Evolutionary conservation across 2,888 invertebrate genomes (phyloP).

Genomic region (Rugalucina vietnamica): DNA sequence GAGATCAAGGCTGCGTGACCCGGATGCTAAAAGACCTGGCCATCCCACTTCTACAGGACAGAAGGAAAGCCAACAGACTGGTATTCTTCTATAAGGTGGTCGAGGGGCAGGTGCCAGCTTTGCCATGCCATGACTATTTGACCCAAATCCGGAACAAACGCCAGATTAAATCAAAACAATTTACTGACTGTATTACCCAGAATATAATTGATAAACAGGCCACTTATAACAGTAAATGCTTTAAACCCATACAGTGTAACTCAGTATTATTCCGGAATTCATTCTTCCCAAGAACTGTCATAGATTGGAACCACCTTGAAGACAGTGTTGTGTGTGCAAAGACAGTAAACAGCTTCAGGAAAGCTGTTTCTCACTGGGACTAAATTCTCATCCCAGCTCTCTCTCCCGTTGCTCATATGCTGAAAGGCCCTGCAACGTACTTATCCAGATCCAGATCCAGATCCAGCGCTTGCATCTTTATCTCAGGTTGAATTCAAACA

Average conservation of each 20-base stretch:
- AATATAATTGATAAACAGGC: neutral
- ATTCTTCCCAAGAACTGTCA: too few relatives aligned
- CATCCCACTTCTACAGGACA: neutral
- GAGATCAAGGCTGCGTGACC: conserved; percentile 26
- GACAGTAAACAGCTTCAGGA: too few relatives aligned
- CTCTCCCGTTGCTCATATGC: too few relatives aligned
- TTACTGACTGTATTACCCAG: neutral
- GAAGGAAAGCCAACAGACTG: conserved; percentile 14
- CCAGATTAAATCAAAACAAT: neutral
- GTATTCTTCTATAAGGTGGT: conserved; percentile 14
- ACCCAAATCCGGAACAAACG: neutral
- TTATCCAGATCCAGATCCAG: too few relatives aligned
- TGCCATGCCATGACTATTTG: conserved; percentile 9
- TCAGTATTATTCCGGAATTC: too few relatives aligned
- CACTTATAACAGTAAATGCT: neutral
- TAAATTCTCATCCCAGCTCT: too few relatives aligned
- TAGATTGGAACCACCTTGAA: too few relatives aligned
- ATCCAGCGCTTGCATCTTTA: too few relatives aligned
- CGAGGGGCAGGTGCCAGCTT: conserved; percentile 14
- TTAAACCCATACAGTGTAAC: neutral
- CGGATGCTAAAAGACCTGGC: conserved; percentile 20
- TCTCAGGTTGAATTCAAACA: too few relatives aligned
- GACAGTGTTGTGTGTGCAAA: too few relatives aligned
- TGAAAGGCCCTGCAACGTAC: too few relatives aligned
- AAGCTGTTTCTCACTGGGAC: too few relatives aligned